Evolutionary conservation across 1,140 invertebrate genomes (phyloP).

Genomic region (Chionoecetes opilio): DNA sequence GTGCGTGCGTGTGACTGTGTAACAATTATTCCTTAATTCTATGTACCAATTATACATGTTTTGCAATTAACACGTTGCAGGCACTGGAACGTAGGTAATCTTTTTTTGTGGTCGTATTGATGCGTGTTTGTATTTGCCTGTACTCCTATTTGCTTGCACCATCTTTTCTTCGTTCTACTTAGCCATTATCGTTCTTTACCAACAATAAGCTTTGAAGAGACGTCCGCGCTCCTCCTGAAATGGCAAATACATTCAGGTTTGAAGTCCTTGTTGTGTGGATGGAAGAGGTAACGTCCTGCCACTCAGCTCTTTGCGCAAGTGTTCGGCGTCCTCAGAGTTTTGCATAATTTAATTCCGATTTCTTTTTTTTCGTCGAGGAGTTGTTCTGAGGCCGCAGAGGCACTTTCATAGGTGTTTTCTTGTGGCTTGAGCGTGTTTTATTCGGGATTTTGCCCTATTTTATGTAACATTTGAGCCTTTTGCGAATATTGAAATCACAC

Average conservation of each 20-base stretch:
- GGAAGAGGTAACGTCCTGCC: neutral
- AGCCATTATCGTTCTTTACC: neutral
- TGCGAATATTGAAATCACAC: too few species aligned
- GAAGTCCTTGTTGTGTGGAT: conserved; percentile 12
- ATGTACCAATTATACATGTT: too few species aligned
- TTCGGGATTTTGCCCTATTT: neutral
- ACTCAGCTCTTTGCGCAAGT: neutral
- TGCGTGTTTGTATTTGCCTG: too few species aligned
- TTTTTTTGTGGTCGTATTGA: too few species aligned
- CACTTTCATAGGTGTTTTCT: neutral
- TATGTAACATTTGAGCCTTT: neutral
- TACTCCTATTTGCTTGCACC: neutral
- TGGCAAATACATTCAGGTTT: conserved; percentile 1
- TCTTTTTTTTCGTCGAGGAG: too few species aligned
- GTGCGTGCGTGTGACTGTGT: neutral
- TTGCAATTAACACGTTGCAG: too few species aligned
- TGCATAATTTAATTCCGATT: conserved; percentile 21
- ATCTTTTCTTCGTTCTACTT: too few species aligned
- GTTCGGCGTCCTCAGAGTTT: neutral
- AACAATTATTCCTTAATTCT: too few species aligned
- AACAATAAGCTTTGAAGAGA: neutral
- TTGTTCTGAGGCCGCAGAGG: neutral
- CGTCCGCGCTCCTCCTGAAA: neutral
- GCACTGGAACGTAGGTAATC: too few species aligned
- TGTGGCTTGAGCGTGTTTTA: neutral